Conservation (phyloP, 2,797 vertebrate species). For the Microtus obscurus region DNA sequence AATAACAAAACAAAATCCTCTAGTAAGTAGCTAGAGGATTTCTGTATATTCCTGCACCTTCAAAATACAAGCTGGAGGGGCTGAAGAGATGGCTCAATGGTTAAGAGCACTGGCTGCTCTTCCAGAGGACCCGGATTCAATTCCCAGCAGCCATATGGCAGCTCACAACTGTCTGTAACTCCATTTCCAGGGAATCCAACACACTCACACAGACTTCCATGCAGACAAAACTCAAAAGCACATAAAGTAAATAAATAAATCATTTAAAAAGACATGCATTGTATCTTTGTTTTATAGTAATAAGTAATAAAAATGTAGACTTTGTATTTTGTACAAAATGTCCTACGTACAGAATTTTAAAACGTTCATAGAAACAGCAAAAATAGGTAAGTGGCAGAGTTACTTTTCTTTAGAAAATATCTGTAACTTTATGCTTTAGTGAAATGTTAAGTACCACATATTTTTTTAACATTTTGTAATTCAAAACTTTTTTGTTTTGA, state of each 20-base stretch:
- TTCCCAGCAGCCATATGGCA: neutral
- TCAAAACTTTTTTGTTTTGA: constrained; percentile 89
- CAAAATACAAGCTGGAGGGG: neutral
- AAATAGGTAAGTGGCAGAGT: constrained; percentile 94
- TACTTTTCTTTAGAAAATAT: constrained; percentile 91
- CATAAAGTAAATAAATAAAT: neutral
- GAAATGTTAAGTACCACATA: constrained; percentile 90
- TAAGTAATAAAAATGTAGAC: constrained; percentile 97
- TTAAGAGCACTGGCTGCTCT: neutral
- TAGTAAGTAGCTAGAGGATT: neutral
- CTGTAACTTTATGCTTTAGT: constrained; percentile 91
- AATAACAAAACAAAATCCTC: neutral
- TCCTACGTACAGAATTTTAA: constrained; percentile 97
- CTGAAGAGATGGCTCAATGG: neutral
- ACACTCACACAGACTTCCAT: neutral
- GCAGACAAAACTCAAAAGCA: neutral
- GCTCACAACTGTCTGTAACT: neutral
- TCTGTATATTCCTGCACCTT: neutral
- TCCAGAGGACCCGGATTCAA: neutral
- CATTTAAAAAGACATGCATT: constrained; percentile 92
- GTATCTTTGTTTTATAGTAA: constrained; percentile 99
- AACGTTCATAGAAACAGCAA: constrained; percentile 94
- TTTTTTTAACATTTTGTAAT: constrained; percentile 95
- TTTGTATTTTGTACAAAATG: constrained; percentile 99
- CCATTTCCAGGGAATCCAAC: neutral